A percentile compares a stretch with the other conserved stretches of the same genome.
Evolutionary conservation across 1,140 invertebrate genomes (phyloP).

Genomic region (Nilaparvata lugens): DNA sequence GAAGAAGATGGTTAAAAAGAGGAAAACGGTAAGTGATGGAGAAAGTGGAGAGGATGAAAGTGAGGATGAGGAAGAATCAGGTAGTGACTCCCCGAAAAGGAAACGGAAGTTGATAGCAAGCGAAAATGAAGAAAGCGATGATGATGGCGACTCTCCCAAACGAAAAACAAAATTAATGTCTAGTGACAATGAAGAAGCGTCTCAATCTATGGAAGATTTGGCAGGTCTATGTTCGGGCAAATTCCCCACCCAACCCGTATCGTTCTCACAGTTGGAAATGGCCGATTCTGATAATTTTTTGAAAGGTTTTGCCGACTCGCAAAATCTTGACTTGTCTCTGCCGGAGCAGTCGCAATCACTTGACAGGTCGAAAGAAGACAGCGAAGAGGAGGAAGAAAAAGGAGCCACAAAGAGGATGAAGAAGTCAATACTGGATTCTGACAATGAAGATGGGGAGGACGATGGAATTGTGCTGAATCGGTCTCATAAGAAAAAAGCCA

Average conservation of each 20-base stretch:
- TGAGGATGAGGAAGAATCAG: neutral
- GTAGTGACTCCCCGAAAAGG: neutral
- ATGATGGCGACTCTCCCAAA: neutral
- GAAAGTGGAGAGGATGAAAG: neutral
- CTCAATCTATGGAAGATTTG: neutral
- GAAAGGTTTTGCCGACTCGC: conserved; percentile 1
- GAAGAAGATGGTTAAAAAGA: neutral
- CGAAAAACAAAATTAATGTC: too few species aligned
- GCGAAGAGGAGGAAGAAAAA: conserved; percentile 21
- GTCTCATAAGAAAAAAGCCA: conserved; percentile 19
- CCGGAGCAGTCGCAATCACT: neutral
- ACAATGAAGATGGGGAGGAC: conserved; percentile 38
- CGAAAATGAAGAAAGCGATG: neutral
- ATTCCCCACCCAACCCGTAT: neutral
- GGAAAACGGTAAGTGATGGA: neutral
- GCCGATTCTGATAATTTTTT: neutral
- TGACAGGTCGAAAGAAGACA: conserved; percentile 13
- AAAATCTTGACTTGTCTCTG: conserved; percentile 3
- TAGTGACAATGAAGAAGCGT: too few species aligned
- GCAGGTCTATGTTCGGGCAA: neutral
- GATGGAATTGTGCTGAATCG: neutral
- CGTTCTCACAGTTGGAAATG: neutral
- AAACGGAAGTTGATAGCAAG: neutral
- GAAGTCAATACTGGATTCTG: conserved; percentile 30
- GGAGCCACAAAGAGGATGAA: neutral